These are phyloP conservation scores for Magallana nippona DNA, from an alignment of 2,888 invertebrate species.

Conservation along the genomic window DNA sequence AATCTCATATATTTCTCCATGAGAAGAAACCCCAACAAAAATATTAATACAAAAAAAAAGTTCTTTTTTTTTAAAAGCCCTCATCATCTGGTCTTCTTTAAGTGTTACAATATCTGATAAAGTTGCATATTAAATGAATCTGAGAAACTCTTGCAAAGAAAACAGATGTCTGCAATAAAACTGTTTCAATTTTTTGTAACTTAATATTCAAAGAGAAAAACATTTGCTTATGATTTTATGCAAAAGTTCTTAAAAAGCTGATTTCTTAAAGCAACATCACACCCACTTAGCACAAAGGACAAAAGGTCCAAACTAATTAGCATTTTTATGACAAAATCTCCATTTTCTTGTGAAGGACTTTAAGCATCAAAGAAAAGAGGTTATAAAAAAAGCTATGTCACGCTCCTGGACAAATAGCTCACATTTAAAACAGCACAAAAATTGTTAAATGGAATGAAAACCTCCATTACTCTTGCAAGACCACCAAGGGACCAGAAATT, in stretches of 20 bases:
- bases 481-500: constrained; percentile 9
- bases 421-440: constrained; percentile 16
- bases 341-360: constrained; percentile 8
- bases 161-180: not conserved
- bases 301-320: constrained; percentile 15
- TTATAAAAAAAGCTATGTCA: not conserved
- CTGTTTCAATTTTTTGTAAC: constrained; percentile 9
- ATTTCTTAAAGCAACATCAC: not conserved
- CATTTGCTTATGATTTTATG: constrained; percentile 8
- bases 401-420: constrained; percentile 24
- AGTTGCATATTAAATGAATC: too few species aligned
- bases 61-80: not conserved
- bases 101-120: too few species aligned
- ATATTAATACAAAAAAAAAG: not conserved
- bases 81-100: too few species aligned
- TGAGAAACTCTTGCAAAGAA: too few species aligned
- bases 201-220: not conserved
- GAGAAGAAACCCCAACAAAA: not conserved
- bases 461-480: constrained; percentile 1
- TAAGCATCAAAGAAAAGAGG: constrained; percentile 20
- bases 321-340: constrained; percentile 30
- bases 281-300: constrained; percentile 18
- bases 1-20: not conserved
- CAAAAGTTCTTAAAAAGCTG: not conserved
- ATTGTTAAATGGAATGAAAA: constrained; percentile 35